phyloP scores from a whole-genome alignment of 2,888 invertebrate genomes.

The Melieria crassipennis region DNA sequence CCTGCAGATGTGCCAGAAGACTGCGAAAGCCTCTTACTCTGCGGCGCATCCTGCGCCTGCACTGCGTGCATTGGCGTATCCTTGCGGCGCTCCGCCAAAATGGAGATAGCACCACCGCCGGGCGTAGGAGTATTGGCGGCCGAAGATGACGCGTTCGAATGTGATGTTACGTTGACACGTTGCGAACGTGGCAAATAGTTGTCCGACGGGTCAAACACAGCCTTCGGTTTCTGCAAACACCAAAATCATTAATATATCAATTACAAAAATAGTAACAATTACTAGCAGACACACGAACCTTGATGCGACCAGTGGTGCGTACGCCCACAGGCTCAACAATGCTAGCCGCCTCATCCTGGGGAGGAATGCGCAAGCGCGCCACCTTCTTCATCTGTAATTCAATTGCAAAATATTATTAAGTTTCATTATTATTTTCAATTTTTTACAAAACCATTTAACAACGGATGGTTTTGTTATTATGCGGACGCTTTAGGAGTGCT shows the following conservation, averaged over 20 bases:
- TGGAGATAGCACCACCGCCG: not conserved
- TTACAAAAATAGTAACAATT: not conserved
- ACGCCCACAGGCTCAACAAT: constrained; percentile 46
- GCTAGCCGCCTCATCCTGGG: constrained; percentile 27
- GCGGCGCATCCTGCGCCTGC: constrained; percentile 1
- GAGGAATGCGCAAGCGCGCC: constrained; percentile 41
- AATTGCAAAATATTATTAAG: not conserved
- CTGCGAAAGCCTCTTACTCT: constrained; percentile 22
- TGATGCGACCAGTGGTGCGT: constrained; percentile 63
- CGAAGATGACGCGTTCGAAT: constrained; percentile 6
- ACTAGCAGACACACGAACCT: constrained; percentile 44
- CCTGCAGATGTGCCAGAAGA: constrained; percentile 17
- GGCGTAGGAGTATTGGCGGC: constrained; percentile 2
- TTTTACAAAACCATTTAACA: too few species aligned
- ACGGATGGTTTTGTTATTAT: too few species aligned
- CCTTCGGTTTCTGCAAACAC: constrained; percentile 75
- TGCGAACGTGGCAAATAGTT: constrained; percentile 73
- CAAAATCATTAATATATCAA: constrained; percentile 1
- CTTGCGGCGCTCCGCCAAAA: constrained; percentile 15
- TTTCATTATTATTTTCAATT: not conserved
- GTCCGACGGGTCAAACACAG: constrained; percentile 87
- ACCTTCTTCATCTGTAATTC: constrained; percentile 44
- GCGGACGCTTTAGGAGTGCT: too few species aligned
- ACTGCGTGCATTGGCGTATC: constrained; percentile 7
- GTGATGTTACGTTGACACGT: constrained; percentile 40